Conservation (phyloP, 2,797 vertebrate species). For the Cossypha niveicapilla region DNA sequence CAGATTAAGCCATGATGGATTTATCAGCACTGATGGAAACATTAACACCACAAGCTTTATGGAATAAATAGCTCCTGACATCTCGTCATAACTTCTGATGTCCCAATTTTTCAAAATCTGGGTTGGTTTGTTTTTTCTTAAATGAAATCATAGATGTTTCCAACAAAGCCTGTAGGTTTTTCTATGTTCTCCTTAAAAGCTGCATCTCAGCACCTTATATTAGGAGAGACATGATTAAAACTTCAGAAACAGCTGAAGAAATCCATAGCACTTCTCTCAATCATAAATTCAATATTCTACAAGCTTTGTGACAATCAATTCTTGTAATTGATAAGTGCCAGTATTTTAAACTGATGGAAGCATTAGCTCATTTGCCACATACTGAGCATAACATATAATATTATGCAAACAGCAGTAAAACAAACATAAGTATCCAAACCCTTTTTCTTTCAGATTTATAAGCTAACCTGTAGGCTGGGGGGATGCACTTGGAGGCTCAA, state of each 20-base stretch:
- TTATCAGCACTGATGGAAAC: conserved; percentile 59
- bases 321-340: background rate
- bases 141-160: too few relatives aligned
- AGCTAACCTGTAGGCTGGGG: background rate
- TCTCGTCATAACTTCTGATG: conserved; percentile 39
- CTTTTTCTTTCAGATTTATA: background rate
- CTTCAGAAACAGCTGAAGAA: background rate
- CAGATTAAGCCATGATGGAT: conserved; percentile 63
- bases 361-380: background rate
- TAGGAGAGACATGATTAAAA: background rate
- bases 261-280: background rate
- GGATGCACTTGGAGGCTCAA: background rate
- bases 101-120: background rate
- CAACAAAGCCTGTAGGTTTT: background rate
- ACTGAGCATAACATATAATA: background rate
- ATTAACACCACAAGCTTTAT: conserved; percentile 51
- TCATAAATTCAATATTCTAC: background rate
- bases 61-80: conserved; percentile 57
- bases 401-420: background rate
- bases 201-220: background rate
- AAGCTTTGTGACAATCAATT: background rate
- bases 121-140: background rate
- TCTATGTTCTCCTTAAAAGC: background rate
- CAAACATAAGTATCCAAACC: background rate
- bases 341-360: background rate